Evolutionary conservation across 2,113 vertebrate species (phyloP), one percentile per base, ranked within the genome.

Genomic region (Hypocryptadius cinnamomeus): DNA sequence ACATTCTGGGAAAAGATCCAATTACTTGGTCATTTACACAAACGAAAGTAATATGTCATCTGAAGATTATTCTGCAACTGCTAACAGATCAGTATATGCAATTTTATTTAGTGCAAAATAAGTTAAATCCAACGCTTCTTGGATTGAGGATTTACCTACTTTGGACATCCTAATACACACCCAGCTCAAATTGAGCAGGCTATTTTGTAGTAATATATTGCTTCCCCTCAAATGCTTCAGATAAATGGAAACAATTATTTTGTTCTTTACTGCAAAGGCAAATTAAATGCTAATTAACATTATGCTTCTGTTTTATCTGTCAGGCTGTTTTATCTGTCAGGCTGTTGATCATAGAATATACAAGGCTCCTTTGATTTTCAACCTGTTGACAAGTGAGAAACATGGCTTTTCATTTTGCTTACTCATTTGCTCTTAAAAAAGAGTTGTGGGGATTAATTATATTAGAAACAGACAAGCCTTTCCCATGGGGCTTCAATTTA

Each of bases 291-390:
- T 53, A 69, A 30, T 86, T 88, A 68, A 71, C 18, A 11, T 72
- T 50, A 24, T 72, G 10, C 44, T 83, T 83, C 57, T 90, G 40
- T 57, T 90, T 86, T 80, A 35, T 77, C 85, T 73, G 17, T 27
- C 57, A 79, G 37, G 28, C n/a, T 63, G 14, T 65, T 81, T 80
- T 39, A 57, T 69, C 64, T 54, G 23, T 28, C 54, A 89, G 50
- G 37, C 50, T 61, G 31, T 44, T 83, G 45, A 83, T 88, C 47
- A 35, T 25, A 57, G 65, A 66, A n/a, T 89, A 78, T 42, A 25
- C 65, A 84, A 48, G 28, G 4, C 59, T 89, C 45, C 13, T 89
- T 79, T 91, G 80, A 57, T 89, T 94, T 89, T 87, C n/a, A 65
- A n/a, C 60, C 60, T 61, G 54, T 81, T 13, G 11, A 78, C 40